These are phyloP conservation scores for Lochmaea crataegi DNA, from an alignment of 2,888 invertebrate genomes.

Conservation along the genomic window DNA sequence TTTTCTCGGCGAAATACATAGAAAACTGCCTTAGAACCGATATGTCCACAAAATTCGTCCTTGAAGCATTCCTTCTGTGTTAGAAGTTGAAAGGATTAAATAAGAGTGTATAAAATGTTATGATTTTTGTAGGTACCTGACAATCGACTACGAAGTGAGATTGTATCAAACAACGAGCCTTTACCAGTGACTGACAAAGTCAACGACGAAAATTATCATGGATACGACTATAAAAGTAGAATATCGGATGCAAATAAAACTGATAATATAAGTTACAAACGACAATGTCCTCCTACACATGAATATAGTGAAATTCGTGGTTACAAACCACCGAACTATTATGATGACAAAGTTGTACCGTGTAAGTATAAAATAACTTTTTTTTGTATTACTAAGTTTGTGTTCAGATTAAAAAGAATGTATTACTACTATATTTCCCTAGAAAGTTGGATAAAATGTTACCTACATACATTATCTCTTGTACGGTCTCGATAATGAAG, in stretches of 20 bases:
- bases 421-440: too few species aligned
- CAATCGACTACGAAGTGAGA: conserved; percentile 45
- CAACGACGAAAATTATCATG: conserved; percentile 34
- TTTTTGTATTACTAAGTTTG: background rate
- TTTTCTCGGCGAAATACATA: too few species aligned
- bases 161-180: conserved; percentile 29
- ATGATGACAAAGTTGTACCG: conserved; percentile 39
- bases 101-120: background rate
- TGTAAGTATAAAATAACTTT: conserved; percentile 30
- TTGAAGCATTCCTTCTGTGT: background rate
- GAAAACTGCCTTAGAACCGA: too few species aligned
- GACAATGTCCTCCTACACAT: conserved; percentile 33
- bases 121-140: conserved; percentile 53
- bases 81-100: too few species aligned
- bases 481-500: too few species aligned
- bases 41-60: background rate
- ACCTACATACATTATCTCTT: too few species aligned
- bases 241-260: conserved; percentile 26
- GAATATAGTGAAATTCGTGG: conserved; percentile 17
- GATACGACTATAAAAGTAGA: conserved; percentile 26
- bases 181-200: conserved; percentile 33
- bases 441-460: too few species aligned
- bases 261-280: conserved; percentile 39
- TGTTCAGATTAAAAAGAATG: too few species aligned
- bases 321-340: conserved; percentile 26